Evolutionary conservation across 2,797 vertebrate genomes (phyloP), one percentile per base, ranked within the genome.

Genomic region (Botia almorhae): DNA sequence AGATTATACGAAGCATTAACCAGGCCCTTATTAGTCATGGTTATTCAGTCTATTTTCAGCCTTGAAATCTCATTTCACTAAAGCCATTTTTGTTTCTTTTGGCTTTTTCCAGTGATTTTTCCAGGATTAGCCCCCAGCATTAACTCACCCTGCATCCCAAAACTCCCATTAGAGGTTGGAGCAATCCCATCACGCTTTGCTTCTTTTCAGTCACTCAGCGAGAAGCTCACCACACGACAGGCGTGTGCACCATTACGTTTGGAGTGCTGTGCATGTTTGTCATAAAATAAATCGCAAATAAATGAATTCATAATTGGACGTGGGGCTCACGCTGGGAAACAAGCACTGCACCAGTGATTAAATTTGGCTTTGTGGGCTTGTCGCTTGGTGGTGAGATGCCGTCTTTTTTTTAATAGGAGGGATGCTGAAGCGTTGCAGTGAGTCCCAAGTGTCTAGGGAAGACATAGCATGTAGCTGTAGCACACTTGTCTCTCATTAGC

Each of bases 1-100:
- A 92, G 91, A 91, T 93, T 92, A 92, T 90, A 91, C 89, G 91
- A 92, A 88, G 87, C 88, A 93, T 93, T 92, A 92, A 89, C 87
- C 78, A 79, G 82, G 80, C 85, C 83, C 87, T 92, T 91, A 92
- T 92, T 92, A 92, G 87, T 80, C 85, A 78, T 80, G 86, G 88
- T 89, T 90, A 90, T 91, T 91, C 61, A 86, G 86, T 84, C 77
- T 88, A 84, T 85, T 91, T 91, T 90, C 89, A 89, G 91, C 88
- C 86, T 91, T 89, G 86, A 91, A 92, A 91, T 89, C 88, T 84
- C 87, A 89, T 87, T 89, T 89, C 87, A 84, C 85, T 87, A 91
- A 90, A 91, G 89, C 61, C 71, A 71, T 84, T 82, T 69, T 70
- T 60, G 46, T 75, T 79, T 69, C 67, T 70, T 46, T 65, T 69